Evolutionary conservation across 2,113 vertebrate species (phyloP), one percentile per base, ranked within the genome.

Genomic region (Chaetodon auriga): DNA sequence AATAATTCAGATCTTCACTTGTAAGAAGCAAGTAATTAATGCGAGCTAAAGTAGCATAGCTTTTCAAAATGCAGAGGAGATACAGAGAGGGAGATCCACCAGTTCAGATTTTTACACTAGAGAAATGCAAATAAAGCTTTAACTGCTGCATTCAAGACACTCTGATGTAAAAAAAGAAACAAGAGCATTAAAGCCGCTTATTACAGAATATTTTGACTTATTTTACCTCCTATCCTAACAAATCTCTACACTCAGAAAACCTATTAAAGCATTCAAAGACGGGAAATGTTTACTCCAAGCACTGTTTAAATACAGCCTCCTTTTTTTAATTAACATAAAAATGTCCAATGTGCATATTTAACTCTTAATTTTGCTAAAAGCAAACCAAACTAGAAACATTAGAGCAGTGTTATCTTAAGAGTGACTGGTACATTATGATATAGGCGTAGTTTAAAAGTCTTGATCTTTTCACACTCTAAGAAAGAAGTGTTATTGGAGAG

Each of bases 391-490:
- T 19, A 70, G 66, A 71, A 73, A 81, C 43, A 58, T 53, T 43
- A n/a, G 15, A 62, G 21, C 43, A 4, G 62, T 36, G 11, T 81
- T 68, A 61, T 75, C 16, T 58, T 35, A 57, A 84, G 87, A 81
- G 7, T 86, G 86, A 87, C 60, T 35, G 66, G 12, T 85, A 76
- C 89, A 92, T 92, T 84, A 93, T 89, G 46, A 89, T 88, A 83
- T 68, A 80, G 73, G 78, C 77, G 71, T 66, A 83, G 84, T 86
- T 83, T 78, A 85, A 90, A 82, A 90, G 87, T 84, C 90, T 92
- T 92, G 90, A 89, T 93, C 93, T 92, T 92, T 95, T 95, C 82
- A 92, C 87, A 83, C 86, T 82, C 72, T 80, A 46, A 82, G 74
- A 90, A 89, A 77, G 78, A 85, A 88, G 35, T 90, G 86, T 89